Conservation (phyloP, 2,113 vertebrate genomes). For the Ailurus styani region DNA sequence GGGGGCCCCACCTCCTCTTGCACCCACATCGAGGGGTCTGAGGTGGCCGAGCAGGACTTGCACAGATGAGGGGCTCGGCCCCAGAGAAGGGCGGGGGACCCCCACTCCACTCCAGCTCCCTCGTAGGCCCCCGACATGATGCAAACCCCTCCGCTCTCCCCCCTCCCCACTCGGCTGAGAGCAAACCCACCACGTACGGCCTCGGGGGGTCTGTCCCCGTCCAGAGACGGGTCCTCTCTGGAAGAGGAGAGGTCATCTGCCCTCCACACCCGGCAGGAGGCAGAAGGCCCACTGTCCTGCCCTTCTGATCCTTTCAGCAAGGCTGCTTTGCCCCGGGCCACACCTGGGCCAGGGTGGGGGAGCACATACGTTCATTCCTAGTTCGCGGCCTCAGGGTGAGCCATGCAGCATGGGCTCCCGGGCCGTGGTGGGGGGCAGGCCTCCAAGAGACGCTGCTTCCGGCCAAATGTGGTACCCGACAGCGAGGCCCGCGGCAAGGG, state of each 20-base stretch:
- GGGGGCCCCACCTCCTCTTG: too few species aligned
- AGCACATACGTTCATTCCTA: not conserved
- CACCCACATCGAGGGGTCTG: not conserved
- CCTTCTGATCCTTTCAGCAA: not conserved
- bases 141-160: not conserved
- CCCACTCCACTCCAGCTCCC: too few species aligned
- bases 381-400: not conserved
- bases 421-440: not conserved
- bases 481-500: not conserved
- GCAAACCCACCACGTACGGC: not conserved
- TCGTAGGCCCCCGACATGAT: too few species aligned
- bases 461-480: not conserved
- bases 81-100: not conserved
- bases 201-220: not conserved
- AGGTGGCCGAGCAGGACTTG: not conserved
- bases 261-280: not conserved
- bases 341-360: not conserved
- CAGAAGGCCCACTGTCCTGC: not conserved
- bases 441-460: not conserved
- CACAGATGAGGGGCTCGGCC: too few species aligned
- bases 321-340: not conserved
- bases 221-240: not conserved
- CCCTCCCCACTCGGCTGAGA: accelerated
- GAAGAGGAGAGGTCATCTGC: not conserved
- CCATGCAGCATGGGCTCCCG: accelerated